Base-by-base conservation (phyloP, 2,797 vertebrate species). In the Emys orbicularis region DNA sequence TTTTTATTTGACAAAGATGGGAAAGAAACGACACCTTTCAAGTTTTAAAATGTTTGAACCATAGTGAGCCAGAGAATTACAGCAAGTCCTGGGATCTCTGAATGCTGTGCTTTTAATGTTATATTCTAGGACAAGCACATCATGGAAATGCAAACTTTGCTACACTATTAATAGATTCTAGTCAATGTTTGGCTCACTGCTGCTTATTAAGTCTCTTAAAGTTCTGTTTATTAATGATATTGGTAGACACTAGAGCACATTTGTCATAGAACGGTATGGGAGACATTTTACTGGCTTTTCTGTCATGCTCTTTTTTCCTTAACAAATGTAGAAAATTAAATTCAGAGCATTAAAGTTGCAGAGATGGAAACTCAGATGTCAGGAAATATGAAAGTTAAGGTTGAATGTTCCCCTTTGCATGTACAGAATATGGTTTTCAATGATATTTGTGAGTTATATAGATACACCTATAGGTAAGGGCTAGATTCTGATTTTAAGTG, bases 401-500 rank as follows among this genome's bases (percentile, higher is more conserved):
- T 57, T 85, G 53, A 61, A 83, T 74, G 23, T 2, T 74, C 54
- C 7, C 2, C 2, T 80, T 76, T 79, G 15, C 65, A 27, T 50
- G 12, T 81, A 79, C 50, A 0, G 2, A 83, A 9, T 9, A 2
- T 44, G 21, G 65, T 37, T 84, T 81, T 88, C 82, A 13, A 5
- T 19, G 4, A 21, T 5, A 1, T 8, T 88, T 52, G 13, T 7
- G 5, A 44, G 18, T 86, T 74, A 47, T 87, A 92, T 34, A 21
- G 12, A 2, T 56, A 6, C 1, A 2, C 1, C 0, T 6, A 7
- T 57, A 81, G 77, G 7, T 49, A 41, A 50, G 5, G 29, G 31
- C 44, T 1, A 0, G 34, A 59, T 12, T 50, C 87, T 90, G 85
- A 15, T 89, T 94, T 59, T 89, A 59, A 68, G 57, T n/a, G 15